Percentiles rank a stretch among this genome's conserved stretches.
phyloP scores from a whole-genome alignment of 2,797 vertebrate species.

The Micropoecilia bifurca region DNA sequence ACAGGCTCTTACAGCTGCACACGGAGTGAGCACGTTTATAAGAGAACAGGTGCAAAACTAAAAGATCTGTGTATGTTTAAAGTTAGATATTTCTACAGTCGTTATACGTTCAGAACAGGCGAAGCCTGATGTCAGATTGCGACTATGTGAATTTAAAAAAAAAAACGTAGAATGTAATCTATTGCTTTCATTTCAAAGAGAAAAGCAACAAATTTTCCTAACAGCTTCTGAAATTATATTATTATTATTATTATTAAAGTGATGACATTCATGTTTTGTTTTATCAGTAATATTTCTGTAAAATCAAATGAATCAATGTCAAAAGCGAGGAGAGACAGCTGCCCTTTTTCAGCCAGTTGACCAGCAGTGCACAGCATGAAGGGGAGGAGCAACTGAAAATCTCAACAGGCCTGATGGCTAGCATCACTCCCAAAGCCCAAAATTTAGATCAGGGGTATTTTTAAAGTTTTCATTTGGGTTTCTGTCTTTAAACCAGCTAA shows the following conservation, averaged over 20 bases:
- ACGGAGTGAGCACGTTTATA: constrained; percentile 32
- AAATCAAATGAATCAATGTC: not conserved
- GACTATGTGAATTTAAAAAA: not conserved
- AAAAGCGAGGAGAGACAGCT: too few relatives aligned
- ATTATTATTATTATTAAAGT: not conserved
- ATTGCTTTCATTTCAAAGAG: not conserved
- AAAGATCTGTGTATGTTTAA: constrained; percentile 35
- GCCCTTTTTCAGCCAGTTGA: not conserved
- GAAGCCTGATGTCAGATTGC: not conserved
- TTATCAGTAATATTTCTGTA: not conserved
- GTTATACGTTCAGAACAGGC: not conserved
- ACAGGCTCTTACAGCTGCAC: constrained; percentile 45
- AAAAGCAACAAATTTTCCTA: not conserved
- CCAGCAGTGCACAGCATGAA: not conserved
- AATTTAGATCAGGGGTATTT: not conserved
- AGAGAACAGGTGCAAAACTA: constrained; percentile 24
- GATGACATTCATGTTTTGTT: not conserved
- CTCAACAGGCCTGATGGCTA: not conserved
- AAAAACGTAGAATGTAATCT: not conserved
- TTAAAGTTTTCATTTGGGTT: not conserved
- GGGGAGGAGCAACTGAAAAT: not conserved
- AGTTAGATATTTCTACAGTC: not conserved
- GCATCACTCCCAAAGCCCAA: not conserved
- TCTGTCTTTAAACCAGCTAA: not conserved
- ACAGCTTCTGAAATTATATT: not conserved